These are phyloP conservation scores for Idaea straminata DNA, from an alignment of 2,888 invertebrate species.

Conservation along the genomic window DNA sequence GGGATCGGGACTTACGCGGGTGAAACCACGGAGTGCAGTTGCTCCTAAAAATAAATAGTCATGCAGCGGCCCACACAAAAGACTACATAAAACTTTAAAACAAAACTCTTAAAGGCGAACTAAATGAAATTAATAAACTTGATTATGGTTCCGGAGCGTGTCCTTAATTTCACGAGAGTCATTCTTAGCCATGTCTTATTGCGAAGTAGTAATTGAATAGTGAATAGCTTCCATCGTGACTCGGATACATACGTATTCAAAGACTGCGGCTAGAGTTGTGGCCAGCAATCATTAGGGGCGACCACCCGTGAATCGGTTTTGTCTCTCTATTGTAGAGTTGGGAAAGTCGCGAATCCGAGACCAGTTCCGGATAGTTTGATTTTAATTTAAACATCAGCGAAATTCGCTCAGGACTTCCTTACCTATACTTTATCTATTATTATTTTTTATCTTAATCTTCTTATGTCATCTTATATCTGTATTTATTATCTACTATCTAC, in stretches of 20 bases:
- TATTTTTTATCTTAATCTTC: too few species aligned
- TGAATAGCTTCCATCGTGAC: conserved; percentile 43
- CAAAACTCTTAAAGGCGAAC: conserved; percentile 6
- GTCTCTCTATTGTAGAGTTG: conserved; percentile 28
- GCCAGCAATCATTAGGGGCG: conserved; percentile 50
- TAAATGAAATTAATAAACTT: conserved; percentile 34
- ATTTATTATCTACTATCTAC: too few species aligned
- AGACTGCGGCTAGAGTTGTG: conserved; percentile 27
- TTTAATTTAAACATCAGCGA: not conserved
- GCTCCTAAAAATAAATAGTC: not conserved
- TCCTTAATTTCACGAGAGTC: conserved; percentile 35
- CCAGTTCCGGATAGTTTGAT: not conserved
- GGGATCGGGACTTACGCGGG: too few species aligned
- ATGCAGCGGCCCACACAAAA: not conserved
- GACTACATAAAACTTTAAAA: not conserved
- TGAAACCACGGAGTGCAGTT: too few species aligned
- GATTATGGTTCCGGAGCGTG: conserved; percentile 34
- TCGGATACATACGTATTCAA: conserved; percentile 24
- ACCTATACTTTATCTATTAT: not conserved
- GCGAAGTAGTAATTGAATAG: conserved; percentile 45
- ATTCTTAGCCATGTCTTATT: conserved; percentile 36
- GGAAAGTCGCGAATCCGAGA: conserved; percentile 14
- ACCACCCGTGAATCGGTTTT: conserved; percentile 61
- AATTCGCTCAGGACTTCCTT: conserved; percentile 4
- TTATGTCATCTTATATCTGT: too few species aligned